A percentile compares a stretch with the other conserved stretches of the same genome.
phyloP scores from a whole-genome alignment of 2,888 invertebrate genomes.

The Sinodicranocentrus sp. region DNA sequence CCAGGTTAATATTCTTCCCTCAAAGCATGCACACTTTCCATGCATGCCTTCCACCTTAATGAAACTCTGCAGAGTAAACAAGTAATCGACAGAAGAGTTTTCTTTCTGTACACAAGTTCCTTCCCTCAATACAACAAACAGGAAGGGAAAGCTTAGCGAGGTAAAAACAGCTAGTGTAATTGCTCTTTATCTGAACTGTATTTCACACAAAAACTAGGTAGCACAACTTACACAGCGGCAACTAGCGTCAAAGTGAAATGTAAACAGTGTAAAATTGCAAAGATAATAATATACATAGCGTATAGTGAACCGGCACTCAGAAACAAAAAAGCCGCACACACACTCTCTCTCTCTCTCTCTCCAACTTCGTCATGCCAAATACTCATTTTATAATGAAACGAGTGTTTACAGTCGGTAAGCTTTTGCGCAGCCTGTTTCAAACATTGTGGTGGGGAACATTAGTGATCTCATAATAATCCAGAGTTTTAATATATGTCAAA shows the following conservation, averaged over 20 bases:
- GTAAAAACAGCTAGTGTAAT: conserved; percentile 55
- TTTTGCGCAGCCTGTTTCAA: not conserved
- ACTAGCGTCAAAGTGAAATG: conserved; percentile 14
- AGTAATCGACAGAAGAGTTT: no score
- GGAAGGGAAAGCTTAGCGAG: not conserved
- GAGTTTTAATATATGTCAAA: not conserved
- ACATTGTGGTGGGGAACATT: not conserved
- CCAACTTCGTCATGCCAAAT: conserved; percentile 53
- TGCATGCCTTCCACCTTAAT: no score
- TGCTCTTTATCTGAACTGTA: conserved; percentile 53
- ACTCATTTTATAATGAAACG: conserved; percentile 39
- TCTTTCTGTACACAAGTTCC: no score
- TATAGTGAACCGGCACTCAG: no score
- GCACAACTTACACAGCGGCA: not conserved
- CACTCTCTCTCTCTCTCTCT: not conserved
- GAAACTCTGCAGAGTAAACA: no score
- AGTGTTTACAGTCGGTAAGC: not conserved
- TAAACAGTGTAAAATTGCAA: not conserved
- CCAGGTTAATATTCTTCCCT: not conserved
- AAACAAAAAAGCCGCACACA: no score
- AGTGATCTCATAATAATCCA: conserved; percentile 7
- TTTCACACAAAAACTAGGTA: conserved; percentile 14
- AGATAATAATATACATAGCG: conserved; percentile 11
- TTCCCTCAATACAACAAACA: no score
- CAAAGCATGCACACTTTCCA: no score